phyloP scores from a whole-genome alignment of 2,888 invertebrate genomes.

The Lycia hirtaria region DNA sequence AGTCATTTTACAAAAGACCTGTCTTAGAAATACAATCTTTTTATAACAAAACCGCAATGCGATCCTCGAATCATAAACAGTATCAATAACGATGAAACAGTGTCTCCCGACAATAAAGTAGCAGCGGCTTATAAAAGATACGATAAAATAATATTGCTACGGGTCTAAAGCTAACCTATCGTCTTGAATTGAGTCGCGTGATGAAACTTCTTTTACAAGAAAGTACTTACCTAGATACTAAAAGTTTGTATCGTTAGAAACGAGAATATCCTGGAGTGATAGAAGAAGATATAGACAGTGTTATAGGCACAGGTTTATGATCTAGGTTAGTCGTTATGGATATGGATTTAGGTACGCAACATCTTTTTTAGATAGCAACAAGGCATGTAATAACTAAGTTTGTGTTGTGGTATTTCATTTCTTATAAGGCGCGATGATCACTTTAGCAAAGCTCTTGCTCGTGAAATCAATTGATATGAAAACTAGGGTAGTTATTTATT shows the following conservation, averaged over 20 bases:
- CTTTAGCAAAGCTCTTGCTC: neutral
- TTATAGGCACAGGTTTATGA: constrained; percentile 6
- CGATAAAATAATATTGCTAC: constrained; percentile 26
- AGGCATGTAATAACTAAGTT: neutral
- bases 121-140: constrained; percentile 24
- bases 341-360: neutral
- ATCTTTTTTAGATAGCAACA: neutral
- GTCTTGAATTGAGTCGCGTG: constrained; percentile 23
- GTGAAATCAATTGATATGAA: neutral
- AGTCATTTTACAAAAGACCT: neutral
- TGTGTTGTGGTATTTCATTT: no score
- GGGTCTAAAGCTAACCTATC: neutral
- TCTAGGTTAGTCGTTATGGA: constrained; percentile 1
- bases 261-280: constrained; percentile 10
- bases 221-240: constrained; percentile 12
- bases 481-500: neutral
- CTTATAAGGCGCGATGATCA: neutral
- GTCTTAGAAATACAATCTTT: neutral
- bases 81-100: constrained; percentile 49
- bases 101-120: constrained; percentile 57
- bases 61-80: constrained; percentile 47
- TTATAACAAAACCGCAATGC: constrained; percentile 26
- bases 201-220: constrained; percentile 24
- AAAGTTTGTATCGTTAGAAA: constrained; percentile 18
- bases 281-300: constrained; percentile 1